Base-by-base conservation (phyloP, 2,888 invertebrate genomes). In the Mylabris sibirica region DNA sequence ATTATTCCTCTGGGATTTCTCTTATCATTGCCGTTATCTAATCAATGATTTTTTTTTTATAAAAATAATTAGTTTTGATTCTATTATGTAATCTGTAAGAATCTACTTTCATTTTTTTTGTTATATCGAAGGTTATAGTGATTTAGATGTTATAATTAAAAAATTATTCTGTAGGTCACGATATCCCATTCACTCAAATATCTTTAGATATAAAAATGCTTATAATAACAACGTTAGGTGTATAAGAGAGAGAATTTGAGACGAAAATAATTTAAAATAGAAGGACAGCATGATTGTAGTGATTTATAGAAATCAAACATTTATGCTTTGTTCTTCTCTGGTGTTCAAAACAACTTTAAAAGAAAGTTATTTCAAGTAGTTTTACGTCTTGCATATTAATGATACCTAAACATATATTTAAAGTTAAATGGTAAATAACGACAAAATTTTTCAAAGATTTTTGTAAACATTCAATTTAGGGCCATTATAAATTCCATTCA, bases 261-360 rank as follows among this genome's bases (percentile, higher is more conserved):
- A 30, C 30, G 30, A 30, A 30, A 30, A 30, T 30, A 30, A 30
- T 30, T 30, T 17, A 17, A 44, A 65, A 68, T 65, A 65, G 63
- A 68, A 67, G 24, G 60, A 68, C 65, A 63, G 60, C 22, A 11
- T 24, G 61, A 60, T 59, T 59, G 53, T 30, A 30, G 30, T 66
- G 41, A 63, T 65, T 69, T 66, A 38, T 60, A 63, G 63, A 69
- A 69, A 66, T 69, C 63, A 69, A 66, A 65, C 57, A 24, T 24
- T 57, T 65, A 63, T 63, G 61, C 35, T 61, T 53, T 49, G 38
- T 65, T 68, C 61, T 53, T 62, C 65, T 62, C 61, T 35, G 61
- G 64, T 64, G 64, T 64, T 62, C 60, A 53, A 62, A 68, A 59
- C 57, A 61, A 57, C 62, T 57, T 57, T 24, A 57, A 57, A 24